Base-by-base conservation (phyloP, 2,797 vertebrate genomes). In the Calcarius lapponicus region DNA sequence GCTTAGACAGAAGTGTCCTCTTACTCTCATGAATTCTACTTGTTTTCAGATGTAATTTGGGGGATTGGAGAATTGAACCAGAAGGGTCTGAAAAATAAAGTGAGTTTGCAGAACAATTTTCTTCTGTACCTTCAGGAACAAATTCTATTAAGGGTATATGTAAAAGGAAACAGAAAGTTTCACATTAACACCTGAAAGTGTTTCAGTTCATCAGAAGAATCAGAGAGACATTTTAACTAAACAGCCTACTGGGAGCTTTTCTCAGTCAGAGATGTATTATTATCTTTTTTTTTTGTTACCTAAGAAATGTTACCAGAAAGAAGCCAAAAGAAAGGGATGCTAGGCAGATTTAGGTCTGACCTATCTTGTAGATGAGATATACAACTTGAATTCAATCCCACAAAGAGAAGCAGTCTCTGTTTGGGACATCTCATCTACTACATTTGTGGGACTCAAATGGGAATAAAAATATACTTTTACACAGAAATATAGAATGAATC, bases 71-170 rank as follows among this genome's bases (percentile, higher is more conserved):
- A 92, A 88, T 32, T 7, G 9, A 93, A 94, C 43, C 47, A 83
- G 65, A 79, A 93, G 79, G 25, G 18, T 85, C 50, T 86, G 38
- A 70, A 92, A 91, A 90, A 64, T 61, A 81, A 86, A 90, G 54
- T 54, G 31, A 74, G 22, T 11, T 83, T 61, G 65, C 32, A 69
- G 78, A 65, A 89, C 8, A 57, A 67, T 85, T 91, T 92, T 66
- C 10, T 82, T 64, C 45, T 67, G 36, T 19, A 60, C 40, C n/a
- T 86, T 90, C 40, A 62, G 50, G 28, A 80, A 19, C 10, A 95
- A 91, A 82, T 51, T 57, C 38, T 74, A 38, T 60, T 80, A 65
- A 29, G 11, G 5, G 10, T 62, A 7, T 40, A 69, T 61, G 90
- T 76, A 85, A 91, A 88, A 87, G 45, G 40, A 73, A 89, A 67